A percentile compares a stretch with the other conserved stretches of the same genome.
These are phyloP conservation scores for Metallyticus violacea DNA, from an alignment of 2,888 invertebrate species.

Conservation along the genomic window DNA sequence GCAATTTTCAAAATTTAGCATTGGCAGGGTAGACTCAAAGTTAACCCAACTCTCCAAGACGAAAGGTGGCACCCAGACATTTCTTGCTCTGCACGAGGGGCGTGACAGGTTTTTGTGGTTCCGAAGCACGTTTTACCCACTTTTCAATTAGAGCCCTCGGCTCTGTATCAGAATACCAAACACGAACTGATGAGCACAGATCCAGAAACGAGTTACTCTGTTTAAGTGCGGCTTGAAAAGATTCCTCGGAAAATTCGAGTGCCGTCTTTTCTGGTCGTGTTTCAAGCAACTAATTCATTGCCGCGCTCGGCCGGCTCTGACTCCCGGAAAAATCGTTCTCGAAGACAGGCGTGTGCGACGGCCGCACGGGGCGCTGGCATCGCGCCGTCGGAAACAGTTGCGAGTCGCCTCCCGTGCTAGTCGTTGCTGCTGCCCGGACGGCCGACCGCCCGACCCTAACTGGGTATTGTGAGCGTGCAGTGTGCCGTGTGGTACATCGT, in stretches of 20 bases:
- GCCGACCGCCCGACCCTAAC: neutral
- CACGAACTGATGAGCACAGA: too few relatives aligned
- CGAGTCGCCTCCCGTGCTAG: constrained; percentile 1
- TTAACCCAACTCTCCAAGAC: too few relatives aligned
- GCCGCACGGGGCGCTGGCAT: constrained; percentile 14
- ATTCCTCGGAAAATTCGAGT: neutral
- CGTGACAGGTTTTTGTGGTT: too few relatives aligned
- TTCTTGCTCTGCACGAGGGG: too few relatives aligned
- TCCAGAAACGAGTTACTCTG: neutral
- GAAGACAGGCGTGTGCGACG: neutral
- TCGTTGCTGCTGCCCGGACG: neutral
- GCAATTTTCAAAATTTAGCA: too few relatives aligned
- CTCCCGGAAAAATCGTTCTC: neutral
- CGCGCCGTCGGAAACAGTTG: constrained; percentile 8
- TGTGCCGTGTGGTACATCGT: neutral
- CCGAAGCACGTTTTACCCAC: neutral
- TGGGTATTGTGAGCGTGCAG: neutral
- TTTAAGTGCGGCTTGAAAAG: neutral
- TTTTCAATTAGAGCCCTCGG: neutral
- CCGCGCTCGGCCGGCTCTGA: neutral
- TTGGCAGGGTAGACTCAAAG: too few relatives aligned
- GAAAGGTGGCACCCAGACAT: too few relatives aligned
- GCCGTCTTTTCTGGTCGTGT: neutral
- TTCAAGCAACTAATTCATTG: neutral
- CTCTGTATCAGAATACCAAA: neutral